Base-by-base conservation (phyloP, 1,140 invertebrate genomes). In the Drosophila suzukii region DNA sequence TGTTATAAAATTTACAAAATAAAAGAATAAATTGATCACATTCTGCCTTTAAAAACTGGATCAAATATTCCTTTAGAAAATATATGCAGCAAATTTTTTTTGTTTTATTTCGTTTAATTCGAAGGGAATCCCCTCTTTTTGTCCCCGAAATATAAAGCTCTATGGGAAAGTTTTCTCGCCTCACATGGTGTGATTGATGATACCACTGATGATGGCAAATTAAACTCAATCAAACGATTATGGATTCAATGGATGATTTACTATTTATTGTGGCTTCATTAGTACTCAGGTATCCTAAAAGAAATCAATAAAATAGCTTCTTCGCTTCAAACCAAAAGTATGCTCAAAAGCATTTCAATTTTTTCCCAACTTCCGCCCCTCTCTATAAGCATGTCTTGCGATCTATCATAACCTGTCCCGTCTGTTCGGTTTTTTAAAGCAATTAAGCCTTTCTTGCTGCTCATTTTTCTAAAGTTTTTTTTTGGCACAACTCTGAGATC, bases 361-460 rank as follows among this genome's bases (percentile, higher is more conserved):
- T 66, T 50, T 50, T 27, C 11, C 17, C 27, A 51, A 53, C 61
- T 68, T 68, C 65, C 65, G 24, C 59, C 32, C 62, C 65, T 54
- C 38, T 49, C 27, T 27, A 38, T 41, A 39, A 41, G 50, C 51
- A 17, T 57, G 27, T 70, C 70, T 57, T 34, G n/a, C 38, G 44
- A 73, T 73, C 70, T 53, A 73, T 73, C 67, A 73, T 73, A 73
- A 73, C 46, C 70, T 53, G 73, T 54, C 72, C 38, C 54, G 39
- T 17, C 53, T 36, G 66, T 51, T 51, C 10, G 47, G 11, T 32
- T 32, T 24, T 24, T 55, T 54, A 15, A 34, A 51, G 73, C 61
- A 76, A 76, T 76, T 76, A 76, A 75, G 62, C 38, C 20, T 58
- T 57, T 66, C 67, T 70, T 49, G 65, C 65, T 71, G 65, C 65